Evolutionary conservation across 35 echinoderm and acorn worm genomes (phyloP).

Genomic region (Stichopus chloronotus): DNA sequence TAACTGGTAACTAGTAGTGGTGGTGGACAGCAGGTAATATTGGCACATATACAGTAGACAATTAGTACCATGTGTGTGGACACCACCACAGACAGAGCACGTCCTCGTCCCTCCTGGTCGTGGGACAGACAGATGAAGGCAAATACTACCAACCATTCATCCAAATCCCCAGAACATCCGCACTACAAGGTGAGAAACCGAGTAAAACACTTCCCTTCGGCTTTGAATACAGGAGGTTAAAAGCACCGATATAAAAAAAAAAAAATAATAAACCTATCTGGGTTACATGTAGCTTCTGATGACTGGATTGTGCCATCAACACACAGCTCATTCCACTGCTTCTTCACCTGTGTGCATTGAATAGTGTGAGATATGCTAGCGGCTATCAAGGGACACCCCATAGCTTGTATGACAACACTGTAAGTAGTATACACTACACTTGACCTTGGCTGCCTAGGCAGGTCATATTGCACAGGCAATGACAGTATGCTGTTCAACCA

Average conservation of each 20-base stretch:
- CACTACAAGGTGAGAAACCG: not conserved
- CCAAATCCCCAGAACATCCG: not conserved
- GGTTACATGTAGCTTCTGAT: conserved; percentile 36
- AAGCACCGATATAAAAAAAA: not conserved
- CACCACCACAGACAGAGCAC: not conserved
- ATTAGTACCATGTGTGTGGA: conserved; percentile 1
- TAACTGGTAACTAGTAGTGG: not conserved
- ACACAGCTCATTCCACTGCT: conserved; percentile 7
- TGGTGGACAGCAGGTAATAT: not conserved
- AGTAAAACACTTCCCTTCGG: not conserved
- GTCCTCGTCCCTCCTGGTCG: not conserved
- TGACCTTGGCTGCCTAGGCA: conserved; percentile 45
- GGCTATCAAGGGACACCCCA: conserved; percentile 56
- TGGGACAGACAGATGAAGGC: not conserved
- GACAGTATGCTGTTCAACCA: conserved; percentile 11
- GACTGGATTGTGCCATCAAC: conserved; percentile 25
- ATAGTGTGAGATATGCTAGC: conserved; percentile 34
- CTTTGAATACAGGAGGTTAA: not conserved
- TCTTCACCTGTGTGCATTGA: conserved; percentile 43
- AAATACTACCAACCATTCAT: not conserved
- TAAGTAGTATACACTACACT: conserved; percentile 50
- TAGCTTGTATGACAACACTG: conserved; percentile 51
- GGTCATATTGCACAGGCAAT: conserved; percentile 43
- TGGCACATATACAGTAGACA: not conserved
- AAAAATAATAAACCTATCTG: conserved; percentile 10